Base-by-base conservation (phyloP, 1,140 invertebrate genomes). In the Lamellibrachia luymesi region DNA sequence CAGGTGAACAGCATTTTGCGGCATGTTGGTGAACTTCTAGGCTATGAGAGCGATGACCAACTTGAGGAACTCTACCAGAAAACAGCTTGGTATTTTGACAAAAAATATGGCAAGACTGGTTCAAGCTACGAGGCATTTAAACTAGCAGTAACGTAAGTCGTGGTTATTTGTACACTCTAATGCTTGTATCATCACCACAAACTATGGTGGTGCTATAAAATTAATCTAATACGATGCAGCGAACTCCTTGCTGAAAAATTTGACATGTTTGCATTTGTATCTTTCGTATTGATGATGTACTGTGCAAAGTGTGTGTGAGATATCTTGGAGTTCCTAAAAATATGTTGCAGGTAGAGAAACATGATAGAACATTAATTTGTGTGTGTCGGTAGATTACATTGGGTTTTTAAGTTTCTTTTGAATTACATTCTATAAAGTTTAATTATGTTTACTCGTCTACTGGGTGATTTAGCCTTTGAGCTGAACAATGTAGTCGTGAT, bases 11-110 rank as follows among this genome's bases (percentile, higher is more conserved):
- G 99, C 52, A 99, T 99, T 95, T 97, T 99, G 38, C 97, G 99
- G 94, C 99, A 99, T 96, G 99, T 99, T 0, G 99, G 98, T 7
- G 99, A 99, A 96, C 97, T 99, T 64, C 96, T 99, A 5, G 97
- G 98, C 94, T 99, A 98, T 96, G 98, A 98, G 95, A 98, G 97
- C 93, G 98, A 99, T 95, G 98, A 98, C 94, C 98, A 99, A 95
- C 96, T 99, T 80, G 99, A 99, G 95, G 98, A 99, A 93, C 96
- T 99, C 0, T 99, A 99, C 96, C 97, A 98, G 94, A 99, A 99
- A 95, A 99, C 99, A n/a, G 99, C 99, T 1, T 99, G 99, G 99
- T 97, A 98, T 96, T 99, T 99, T 97, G 99, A 99, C 96, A 98
- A 98, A 95, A 99, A 99, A 96, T 98, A 98, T 95, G 99, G 99